These are phyloP conservation scores for Lathronympha strigana DNA, from an alignment of 2,888 invertebrate species.

Conservation along the genomic window DNA sequence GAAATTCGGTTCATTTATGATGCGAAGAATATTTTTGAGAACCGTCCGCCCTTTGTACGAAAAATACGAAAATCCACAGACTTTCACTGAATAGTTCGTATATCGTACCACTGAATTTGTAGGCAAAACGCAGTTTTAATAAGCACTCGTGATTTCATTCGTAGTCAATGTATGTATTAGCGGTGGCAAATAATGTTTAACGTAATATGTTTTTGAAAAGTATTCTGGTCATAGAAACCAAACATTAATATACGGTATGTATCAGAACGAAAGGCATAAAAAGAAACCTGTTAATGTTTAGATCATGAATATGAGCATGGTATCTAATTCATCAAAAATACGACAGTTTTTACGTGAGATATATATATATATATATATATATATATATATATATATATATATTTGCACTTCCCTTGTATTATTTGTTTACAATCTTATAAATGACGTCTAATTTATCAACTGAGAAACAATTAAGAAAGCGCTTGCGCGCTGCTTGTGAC, in stretches of 20 bases:
- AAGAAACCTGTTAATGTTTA: too few species aligned
- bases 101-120: background rate
- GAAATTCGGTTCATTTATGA: conserved; percentile 21
- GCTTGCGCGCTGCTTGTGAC: too few species aligned
- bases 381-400: too few species aligned
- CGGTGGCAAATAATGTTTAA: background rate
- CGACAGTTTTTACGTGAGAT: too few species aligned
- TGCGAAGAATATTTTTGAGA: conserved; percentile 14
- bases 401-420: background rate
- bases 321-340: too few species aligned
- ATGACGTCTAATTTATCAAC: too few species aligned
- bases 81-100: background rate
- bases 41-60: background rate
- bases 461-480: too few species aligned
- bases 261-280: too few species aligned
- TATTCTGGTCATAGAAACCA: background rate
- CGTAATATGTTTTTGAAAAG: background rate
- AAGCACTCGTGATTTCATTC: background rate
- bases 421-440: too few species aligned
- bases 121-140: background rate
- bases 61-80: conserved; percentile 2
- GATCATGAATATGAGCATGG: too few species aligned
- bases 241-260: too few species aligned
- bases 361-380: too few species aligned
- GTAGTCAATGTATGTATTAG: background rate